Conservation (phyloP, 1,140 invertebrate genomes). For the Calephelis nemesis region DNA sequence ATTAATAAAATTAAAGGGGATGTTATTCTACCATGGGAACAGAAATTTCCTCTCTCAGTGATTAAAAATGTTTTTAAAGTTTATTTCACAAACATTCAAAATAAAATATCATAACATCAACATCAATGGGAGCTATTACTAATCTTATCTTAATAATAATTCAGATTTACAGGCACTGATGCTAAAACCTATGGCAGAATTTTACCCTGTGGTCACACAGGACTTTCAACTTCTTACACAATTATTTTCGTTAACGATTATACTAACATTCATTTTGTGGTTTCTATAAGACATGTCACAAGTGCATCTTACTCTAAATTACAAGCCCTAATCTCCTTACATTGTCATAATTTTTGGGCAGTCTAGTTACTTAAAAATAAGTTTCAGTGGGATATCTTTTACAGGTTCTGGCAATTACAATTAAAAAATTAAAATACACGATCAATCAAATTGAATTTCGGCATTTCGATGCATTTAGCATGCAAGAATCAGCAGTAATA, state of each 20-base stretch:
- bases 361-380: slow-evolving; percentile 12
- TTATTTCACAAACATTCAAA: slow-evolving; percentile 44
- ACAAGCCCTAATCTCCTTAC: slow-evolving; percentile 25
- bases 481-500: too few relatives aligned
- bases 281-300: slow-evolving; percentile 24
- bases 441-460: too few relatives aligned
- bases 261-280: slow-evolving; percentile 25
- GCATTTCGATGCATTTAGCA: too few relatives aligned
- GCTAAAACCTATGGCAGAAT: slow-evolving; percentile 22
- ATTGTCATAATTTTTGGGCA: slow-evolving; percentile 29
- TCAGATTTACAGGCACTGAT: slow-evolving; percentile 11
- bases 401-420: background rate
- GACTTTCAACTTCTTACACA: too few relatives aligned
- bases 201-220: too few relatives aligned
- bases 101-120: slow-evolving; percentile 44
- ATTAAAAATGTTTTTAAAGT: slow-evolving; percentile 38
- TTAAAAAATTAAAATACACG: too few relatives aligned
- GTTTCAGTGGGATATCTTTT: slow-evolving; percentile 21
- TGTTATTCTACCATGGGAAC: slow-evolving; percentile 71
- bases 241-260: slow-evolving; percentile 19
- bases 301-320: slow-evolving; percentile 23
- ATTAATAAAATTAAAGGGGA: slow-evolving; percentile 37
- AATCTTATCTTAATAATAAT: slow-evolving; percentile 4
- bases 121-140: slow-evolving; percentile 56
- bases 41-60: slow-evolving; percentile 76